Percentiles rank a stretch among this genome's conserved stretches.
Conservation (phyloP, 2,113 vertebrate genomes). For the Elephantulus edwardii region DNA sequence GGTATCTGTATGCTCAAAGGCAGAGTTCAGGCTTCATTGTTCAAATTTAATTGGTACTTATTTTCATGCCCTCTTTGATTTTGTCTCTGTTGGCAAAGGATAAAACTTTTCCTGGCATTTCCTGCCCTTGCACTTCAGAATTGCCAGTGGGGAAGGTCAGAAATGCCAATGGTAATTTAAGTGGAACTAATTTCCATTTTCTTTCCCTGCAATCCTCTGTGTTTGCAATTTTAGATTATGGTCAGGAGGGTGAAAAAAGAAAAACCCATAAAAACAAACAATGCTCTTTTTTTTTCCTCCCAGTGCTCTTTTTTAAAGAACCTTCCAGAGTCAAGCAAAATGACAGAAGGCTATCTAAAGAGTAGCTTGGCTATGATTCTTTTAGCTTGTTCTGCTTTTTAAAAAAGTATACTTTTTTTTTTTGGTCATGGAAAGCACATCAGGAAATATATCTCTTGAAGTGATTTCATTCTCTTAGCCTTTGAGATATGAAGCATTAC, state of each 20-base stretch:
- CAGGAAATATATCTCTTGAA: conserved; percentile 64
- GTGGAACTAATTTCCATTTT: conserved; percentile 5
- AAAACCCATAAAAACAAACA: no score
- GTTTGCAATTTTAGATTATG: neutral
- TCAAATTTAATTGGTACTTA: conserved; percentile 40
- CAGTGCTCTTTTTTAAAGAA: neutral
- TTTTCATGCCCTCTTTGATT: conserved; percentile 41
- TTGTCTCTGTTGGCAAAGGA: conserved; percentile 38
- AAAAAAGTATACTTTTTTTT: conserved; percentile 60
- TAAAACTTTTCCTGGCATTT: conserved; percentile 42
- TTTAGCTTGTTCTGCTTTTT: conserved; percentile 24
- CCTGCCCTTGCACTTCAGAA: conserved; percentile 20
- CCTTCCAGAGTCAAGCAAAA: neutral
- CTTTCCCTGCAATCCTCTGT: conserved; percentile 34
- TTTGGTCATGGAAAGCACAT: conserved; percentile 48
- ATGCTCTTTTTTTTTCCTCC: no score
- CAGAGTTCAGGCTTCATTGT: neutral
- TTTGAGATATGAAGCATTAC: conserved; percentile 77
- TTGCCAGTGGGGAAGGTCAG: conserved; percentile 6
- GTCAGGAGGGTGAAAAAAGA: neutral
- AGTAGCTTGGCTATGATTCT: conserved; percentile 36
- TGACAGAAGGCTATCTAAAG: conserved; percentile 15
- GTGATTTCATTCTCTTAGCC: conserved; percentile 70
- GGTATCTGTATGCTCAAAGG: neutral
- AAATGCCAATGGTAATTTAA: conserved; percentile 44